Conservation (phyloP, 2,888 invertebrate genomes). For the Diachrysia chrysitis region DNA sequence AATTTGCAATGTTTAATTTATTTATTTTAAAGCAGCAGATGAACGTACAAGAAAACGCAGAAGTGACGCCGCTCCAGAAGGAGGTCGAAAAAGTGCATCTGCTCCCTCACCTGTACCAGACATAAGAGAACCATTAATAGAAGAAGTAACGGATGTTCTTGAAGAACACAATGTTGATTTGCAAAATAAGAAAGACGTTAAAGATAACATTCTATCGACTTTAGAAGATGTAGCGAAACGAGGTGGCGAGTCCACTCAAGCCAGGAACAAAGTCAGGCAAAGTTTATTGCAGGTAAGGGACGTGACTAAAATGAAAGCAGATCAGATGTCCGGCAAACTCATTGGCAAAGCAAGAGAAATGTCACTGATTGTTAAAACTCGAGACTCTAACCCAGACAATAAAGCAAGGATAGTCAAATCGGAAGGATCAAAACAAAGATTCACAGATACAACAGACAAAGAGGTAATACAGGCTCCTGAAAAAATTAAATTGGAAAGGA, state of each 20-base stretch:
- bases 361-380: not conserved
- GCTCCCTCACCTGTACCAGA: not conserved
- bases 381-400: not conserved
- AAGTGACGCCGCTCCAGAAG: not conserved
- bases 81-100: not conserved
- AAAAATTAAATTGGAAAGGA: not conserved
- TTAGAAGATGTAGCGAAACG: conserved; percentile 10
- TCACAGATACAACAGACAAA: not conserved
- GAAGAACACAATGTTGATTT: not conserved
- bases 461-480: not conserved
- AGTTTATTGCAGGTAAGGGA: not conserved
- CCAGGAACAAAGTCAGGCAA: not conserved
- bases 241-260: not conserved
- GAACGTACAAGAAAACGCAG: not conserved
- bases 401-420: not conserved
- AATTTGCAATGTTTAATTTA: not conserved
- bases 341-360: conserved; percentile 11
- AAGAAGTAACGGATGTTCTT: conserved; percentile 13
- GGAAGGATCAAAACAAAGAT: not conserved
- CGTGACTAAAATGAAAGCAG: not conserved
- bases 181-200: not conserved
- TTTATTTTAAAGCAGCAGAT: conserved; percentile 25
- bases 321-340: not conserved
- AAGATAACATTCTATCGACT: not conserved
- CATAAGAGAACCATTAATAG: conserved; percentile 17